A percentile compares a stretch with the other conserved stretches of the same genome.
phyloP scores from a whole-genome alignment of 2,113 vertebrate genomes.

The Stigmatopora nigra region DNA sequence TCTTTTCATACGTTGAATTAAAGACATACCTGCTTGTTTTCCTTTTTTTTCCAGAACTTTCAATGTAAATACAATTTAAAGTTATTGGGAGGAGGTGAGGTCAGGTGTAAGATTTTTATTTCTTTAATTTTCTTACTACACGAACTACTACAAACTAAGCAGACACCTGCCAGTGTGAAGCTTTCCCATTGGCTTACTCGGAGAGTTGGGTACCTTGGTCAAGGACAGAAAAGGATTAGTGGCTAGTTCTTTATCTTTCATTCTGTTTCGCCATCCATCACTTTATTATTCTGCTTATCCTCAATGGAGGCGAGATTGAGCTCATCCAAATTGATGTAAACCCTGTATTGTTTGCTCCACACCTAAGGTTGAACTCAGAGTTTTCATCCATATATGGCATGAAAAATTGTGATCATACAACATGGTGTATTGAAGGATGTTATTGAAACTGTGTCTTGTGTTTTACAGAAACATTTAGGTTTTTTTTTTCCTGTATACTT shows the following conservation, averaged over 20 bases:
- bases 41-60: not conserved
- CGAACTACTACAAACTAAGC: not conserved
- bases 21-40: constrained; percentile 10
- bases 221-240: too few species aligned
- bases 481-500: not conserved
- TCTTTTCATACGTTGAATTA: constrained; percentile 26
- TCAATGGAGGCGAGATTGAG: not conserved
- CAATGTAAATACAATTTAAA: constrained; percentile 3
- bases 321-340: not conserved
- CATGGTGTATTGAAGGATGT: not conserved
- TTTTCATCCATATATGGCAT: too few species aligned
- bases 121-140: not conserved
- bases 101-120: too few species aligned
- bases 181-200: too few species aligned
- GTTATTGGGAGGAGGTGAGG: not conserved
- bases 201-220: too few species aligned
- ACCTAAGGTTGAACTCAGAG: too few species aligned
- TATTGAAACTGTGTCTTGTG: not conserved
- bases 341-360: too few species aligned
- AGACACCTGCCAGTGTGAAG: not conserved
- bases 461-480: not conserved
- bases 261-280: too few species aligned
- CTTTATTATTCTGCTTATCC: not conserved
- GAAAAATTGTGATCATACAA: not conserved
- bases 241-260: too few species aligned